Base-by-base conservation (phyloP, 1,140 invertebrate species). In the Nebria ingens region DNA sequence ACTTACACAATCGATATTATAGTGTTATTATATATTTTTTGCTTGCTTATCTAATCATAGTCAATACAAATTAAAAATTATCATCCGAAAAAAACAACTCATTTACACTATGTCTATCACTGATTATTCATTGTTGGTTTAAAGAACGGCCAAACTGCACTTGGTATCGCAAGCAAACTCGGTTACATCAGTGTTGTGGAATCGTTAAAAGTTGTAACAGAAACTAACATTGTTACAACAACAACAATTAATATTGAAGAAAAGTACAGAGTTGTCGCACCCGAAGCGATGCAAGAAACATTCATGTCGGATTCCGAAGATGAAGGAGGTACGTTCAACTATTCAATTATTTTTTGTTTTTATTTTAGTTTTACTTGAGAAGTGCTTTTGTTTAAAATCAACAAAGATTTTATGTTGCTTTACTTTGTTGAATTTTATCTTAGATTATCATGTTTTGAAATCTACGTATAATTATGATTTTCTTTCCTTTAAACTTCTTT, bases 221-320 rank as follows among this genome's bases (percentile, higher is more conserved):
- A 97, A 77, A 93, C 86, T 52, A 86, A 76, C 57, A 84, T 79
- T 64, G 89, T 82, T 45, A 92, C 84, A 42, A 88, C 79, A 59
- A 84, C 68, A 60, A 85, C 74, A 65, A 73, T 82, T 3, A 84
- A 80, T 2, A 81, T 82, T 17, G 90, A 93, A 70, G 95, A 98
- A 66, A 96, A 97, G 72, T 98, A 97, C 71, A 87, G 88, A 73
- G 94, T 98, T 17, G 86, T 97, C 51, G 90, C 93, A 34, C 97
- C 97, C 0, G 97, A 99, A 77, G 87, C 91, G 21, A 99, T 99
- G 97, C 93, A 98, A 68, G 97, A 99, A 73, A 93, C 93, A 22
- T 93, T 98, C 73, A 92, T 98, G 80, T 97, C 93, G 42, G 97
- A 99, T 73, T 97, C 93, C 20, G 97, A 99, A 72, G 97, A 99